A percentile compares a stretch with the other conserved stretches of the same genome.
Evolutionary conservation across 2,113 vertebrate genomes (phyloP).

Genomic region (Lepus timidus): DNA sequence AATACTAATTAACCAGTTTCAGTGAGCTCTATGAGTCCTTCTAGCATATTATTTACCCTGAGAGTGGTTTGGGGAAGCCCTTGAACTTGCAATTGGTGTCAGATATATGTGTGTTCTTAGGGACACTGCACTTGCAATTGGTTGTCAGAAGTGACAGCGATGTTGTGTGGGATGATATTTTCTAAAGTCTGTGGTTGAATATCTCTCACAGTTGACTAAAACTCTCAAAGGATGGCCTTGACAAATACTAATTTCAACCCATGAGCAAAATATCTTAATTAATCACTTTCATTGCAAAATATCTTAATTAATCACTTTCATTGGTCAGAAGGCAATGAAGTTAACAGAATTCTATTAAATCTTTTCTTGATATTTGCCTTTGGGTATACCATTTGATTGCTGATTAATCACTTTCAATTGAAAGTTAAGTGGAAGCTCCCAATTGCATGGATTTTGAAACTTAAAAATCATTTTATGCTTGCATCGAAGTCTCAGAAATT

Average conservation of each 20-base stretch:
- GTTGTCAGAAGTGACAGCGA: no score
- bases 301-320: constrained; percentile 51
- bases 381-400: not conserved
- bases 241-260: not conserved
- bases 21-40: not conserved
- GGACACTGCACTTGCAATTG: not conserved
- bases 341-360: not conserved
- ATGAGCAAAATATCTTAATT: constrained; percentile 7
- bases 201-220: not conserved
- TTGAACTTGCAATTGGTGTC: not conserved
- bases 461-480: not conserved
- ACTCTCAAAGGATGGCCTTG: constrained; percentile 8
- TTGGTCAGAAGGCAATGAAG: not conserved
- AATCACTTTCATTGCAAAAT: not conserved
- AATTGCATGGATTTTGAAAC: not conserved
- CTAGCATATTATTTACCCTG: not conserved
- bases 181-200: not conserved
- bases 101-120: not conserved
- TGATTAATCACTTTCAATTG: not conserved
- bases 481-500: not conserved
- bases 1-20: not conserved
- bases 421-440: not conserved
- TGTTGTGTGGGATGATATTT: not conserved
- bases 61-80: not conserved
- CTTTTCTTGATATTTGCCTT: not conserved